Evolutionary conservation across 2,113 vertebrate species (phyloP).

Genomic region (Paramormyrops kingsleyae): DNA sequence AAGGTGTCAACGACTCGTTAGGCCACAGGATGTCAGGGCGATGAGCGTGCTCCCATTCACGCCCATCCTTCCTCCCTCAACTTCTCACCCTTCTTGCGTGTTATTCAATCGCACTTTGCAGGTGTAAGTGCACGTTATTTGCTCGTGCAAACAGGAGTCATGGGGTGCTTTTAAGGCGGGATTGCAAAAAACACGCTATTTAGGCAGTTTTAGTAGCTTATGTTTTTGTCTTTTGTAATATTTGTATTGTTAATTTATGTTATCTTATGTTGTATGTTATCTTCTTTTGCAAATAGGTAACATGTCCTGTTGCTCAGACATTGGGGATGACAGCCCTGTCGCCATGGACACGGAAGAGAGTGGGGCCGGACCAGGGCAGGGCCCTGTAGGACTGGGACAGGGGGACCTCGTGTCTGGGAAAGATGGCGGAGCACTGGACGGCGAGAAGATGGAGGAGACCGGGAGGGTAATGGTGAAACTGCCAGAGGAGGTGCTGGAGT

Average conservation of each 20-base stretch:
- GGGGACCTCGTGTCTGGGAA: conserved; percentile 47
- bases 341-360: conserved; percentile 86
- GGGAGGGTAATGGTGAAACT: conserved; percentile 78
- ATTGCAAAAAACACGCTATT: background rate
- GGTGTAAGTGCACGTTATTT: background rate
- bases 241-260: background rate
- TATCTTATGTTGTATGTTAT: background rate
- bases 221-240: background rate
- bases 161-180: background rate
- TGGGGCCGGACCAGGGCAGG: conserved; percentile 35
- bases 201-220: background rate
- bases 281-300: conserved; percentile 59
- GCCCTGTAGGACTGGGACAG: conserved; percentile 60
- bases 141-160: background rate
- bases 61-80: background rate
- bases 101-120: background rate
- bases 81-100: background rate
- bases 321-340: conserved; percentile 85
- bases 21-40: background rate
- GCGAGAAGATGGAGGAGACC: conserved; percentile 31
- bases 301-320: conserved; percentile 88
- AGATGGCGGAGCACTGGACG: conserved; percentile 46
- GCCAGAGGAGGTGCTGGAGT: conserved; percentile 93
- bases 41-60: background rate
- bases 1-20: background rate